phyloP scores from a whole-genome alignment of 92 coral and sea anemone genomes.

The Siderastrea siderea region DNA sequence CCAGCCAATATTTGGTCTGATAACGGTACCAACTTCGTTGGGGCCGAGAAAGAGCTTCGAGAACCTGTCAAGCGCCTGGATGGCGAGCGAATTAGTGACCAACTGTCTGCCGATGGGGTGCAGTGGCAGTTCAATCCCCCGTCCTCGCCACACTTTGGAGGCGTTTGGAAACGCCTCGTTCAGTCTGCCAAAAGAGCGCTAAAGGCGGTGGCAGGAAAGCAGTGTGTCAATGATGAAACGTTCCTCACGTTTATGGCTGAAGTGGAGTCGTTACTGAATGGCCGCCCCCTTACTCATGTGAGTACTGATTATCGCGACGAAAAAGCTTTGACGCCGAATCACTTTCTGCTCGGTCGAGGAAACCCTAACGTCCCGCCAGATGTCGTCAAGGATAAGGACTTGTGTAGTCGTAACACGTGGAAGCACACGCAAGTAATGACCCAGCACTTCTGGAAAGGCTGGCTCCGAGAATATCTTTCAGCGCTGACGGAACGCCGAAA shows the following conservation, averaged over 20 bases:
- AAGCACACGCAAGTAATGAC: slow-evolving; percentile 78
- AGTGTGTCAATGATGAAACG: slow-evolving; percentile 74
- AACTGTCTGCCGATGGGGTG: slow-evolving; percentile 61
- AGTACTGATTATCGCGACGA: slow-evolving; percentile 68
- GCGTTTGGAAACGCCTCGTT: slow-evolving; percentile 63
- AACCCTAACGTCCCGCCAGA: slow-evolving; percentile 60
- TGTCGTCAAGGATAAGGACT: slow-evolving; percentile 31
- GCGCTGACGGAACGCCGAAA: slow-evolving; percentile 35
- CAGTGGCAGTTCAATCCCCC: slow-evolving; percentile 81
- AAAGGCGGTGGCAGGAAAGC: slow-evolving; percentile 68
- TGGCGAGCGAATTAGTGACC: slow-evolving; percentile 49
- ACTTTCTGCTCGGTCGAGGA: slow-evolving; percentile 71
- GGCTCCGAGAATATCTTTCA: slow-evolving; percentile 67
- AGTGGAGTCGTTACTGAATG: slow-evolving; percentile 67
- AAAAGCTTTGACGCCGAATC: slow-evolving; percentile 77
- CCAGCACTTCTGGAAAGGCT: slow-evolving; percentile 74
- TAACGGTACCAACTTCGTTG: slow-evolving; percentile 77
- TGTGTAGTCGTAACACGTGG: slow-evolving; percentile 67
- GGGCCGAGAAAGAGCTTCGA: slow-evolving; percentile 53
- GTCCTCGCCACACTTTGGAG: slow-evolving; percentile 74
- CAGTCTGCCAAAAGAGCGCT: slow-evolving; percentile 71
- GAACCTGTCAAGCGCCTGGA: slow-evolving; percentile 34
- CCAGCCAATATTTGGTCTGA: slow-evolving; percentile 72
- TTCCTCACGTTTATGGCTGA: slow-evolving; percentile 72
- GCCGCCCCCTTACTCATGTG: slow-evolving; percentile 66